Percentiles rank a stretch among this genome's conserved stretches.
Evolutionary conservation across 2,797 vertebrate species (phyloP).

Genomic region (Centropyge bicolor): DNA sequence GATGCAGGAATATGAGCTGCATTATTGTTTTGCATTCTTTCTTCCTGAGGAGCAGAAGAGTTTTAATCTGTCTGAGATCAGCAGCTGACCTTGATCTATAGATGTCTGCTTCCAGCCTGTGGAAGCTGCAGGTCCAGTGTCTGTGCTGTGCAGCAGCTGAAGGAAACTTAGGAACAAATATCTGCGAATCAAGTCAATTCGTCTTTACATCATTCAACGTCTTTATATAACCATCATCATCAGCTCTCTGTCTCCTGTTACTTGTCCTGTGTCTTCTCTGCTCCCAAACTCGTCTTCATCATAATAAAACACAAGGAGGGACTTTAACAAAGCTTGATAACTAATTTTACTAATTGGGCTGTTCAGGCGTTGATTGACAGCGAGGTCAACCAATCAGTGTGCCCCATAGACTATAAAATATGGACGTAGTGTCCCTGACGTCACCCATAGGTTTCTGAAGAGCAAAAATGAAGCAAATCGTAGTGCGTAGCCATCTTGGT

Average conservation of each 20-base stretch:
- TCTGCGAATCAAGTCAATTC: background rate
- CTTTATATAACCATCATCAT: constrained; percentile 26
- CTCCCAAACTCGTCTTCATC: background rate
- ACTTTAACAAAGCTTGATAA: no score
- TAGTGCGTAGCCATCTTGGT: no score
- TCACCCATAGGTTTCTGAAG: no score
- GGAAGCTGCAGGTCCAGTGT: background rate
- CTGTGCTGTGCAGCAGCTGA: no score
- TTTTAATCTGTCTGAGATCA: constrained; percentile 61
- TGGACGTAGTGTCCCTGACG: no score
- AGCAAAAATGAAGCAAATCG: no score
- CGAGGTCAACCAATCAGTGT: no score
- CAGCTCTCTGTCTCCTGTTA: background rate
- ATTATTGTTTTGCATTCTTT: constrained; percentile 68
- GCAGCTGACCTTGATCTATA: constrained; percentile 23
- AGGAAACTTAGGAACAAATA: background rate
- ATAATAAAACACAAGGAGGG: no score
- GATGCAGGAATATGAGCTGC: background rate
- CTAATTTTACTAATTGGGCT: no score
- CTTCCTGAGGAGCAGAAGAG: background rate
- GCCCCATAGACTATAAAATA: no score
- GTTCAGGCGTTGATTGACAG: no score
- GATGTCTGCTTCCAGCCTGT: constrained; percentile 37
- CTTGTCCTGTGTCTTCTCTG: background rate
- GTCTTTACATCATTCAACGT: constrained; percentile 33